Evolutionary conservation across 2,113 vertebrate genomes (phyloP), one percentile per base, ranked within the genome.

Genomic region (Tenrec ecaudatus): DNA sequence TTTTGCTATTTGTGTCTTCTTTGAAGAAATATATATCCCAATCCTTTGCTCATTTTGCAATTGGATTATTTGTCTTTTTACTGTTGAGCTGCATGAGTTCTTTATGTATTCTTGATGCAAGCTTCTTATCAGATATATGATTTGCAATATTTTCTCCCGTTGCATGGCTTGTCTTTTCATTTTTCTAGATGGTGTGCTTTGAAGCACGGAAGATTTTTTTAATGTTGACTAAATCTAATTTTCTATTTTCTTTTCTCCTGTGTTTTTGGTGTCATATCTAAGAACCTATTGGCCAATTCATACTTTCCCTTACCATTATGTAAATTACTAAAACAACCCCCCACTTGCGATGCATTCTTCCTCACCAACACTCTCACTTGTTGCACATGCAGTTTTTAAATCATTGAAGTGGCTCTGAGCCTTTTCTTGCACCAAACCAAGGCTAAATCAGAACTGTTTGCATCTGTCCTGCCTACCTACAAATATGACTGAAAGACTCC

Each of bases 21-120:
- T 75, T 86, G 64, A 25, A 76, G 40, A 88, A 82, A 92, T 87
- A 3, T 86, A 36, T 92, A 31, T 73, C 78, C 23, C 71, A 0
- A 75, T 73, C 66, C 31, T 64, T 92, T 87, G 23, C 27, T 6
- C 33, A 83, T 68, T 86, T 88, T 60, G 40, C 75, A 88, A 88
- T 66, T 66, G 33, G 58, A 22, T 68, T 88, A 57, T 82, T 87
- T 86, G 43, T 92, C 58, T 76, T 82, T 82, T 88, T 68, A 36
- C 62, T 73, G 12, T 62, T 82, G n/a, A 81, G n/a, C 53, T 82
- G 20, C 31, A 68, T 40, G 33, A 22, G 25, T 86, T 81, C 23
- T 81, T 53, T 64, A 86, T 87, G 40, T 86, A 73, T 86, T 81
- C 38, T 73, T 38, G 76, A 86, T 8, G 62, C n/a, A 82, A 76